These are phyloP conservation scores for Erebia ligea DNA, from an alignment of 2,888 invertebrate species.

Conservation along the genomic window DNA sequence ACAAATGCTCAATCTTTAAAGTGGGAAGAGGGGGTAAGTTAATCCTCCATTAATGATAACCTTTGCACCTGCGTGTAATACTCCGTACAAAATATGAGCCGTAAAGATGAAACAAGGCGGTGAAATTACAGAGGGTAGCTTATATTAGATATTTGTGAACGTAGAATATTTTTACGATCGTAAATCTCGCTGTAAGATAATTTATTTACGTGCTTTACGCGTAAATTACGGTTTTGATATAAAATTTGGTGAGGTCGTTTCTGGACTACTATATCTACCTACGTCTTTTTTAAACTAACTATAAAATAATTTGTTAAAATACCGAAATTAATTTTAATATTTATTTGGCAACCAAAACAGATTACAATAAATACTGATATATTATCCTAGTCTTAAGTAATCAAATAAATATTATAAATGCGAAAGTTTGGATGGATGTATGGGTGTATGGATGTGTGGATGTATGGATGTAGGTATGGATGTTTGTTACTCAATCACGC, in stretches of 20 bases:
- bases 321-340: too few relatives aligned
- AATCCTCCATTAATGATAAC: slow-evolving; percentile 71
- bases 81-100: slow-evolving; percentile 62
- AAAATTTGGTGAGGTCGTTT: background rate
- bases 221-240: slow-evolving; percentile 9
- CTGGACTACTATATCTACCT: too few relatives aligned
- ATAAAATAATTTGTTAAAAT: too few relatives aligned
- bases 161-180: slow-evolving; percentile 29
- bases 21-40: slow-evolving; percentile 54
- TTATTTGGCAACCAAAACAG: too few relatives aligned
- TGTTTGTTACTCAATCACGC: too few relatives aligned
- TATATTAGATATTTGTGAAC: slow-evolving; percentile 33
- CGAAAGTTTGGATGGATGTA: too few relatives aligned
- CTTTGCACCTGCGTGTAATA: slow-evolving; percentile 70
- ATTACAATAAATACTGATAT: too few relatives aligned
- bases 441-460: too few relatives aligned
- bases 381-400: too few relatives aligned
- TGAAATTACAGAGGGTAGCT: slow-evolving; percentile 46
- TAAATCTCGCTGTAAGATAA: slow-evolving; percentile 24
- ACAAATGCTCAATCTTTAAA: background rate
- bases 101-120: slow-evolving; percentile 53
- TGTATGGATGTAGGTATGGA: too few relatives aligned
- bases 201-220: slow-evolving; percentile 5
- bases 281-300: too few relatives aligned
- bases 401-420: too few relatives aligned